phyloP scores from a whole-genome alignment of 2,113 vertebrate genomes.

The Pitta sordida region DNA sequence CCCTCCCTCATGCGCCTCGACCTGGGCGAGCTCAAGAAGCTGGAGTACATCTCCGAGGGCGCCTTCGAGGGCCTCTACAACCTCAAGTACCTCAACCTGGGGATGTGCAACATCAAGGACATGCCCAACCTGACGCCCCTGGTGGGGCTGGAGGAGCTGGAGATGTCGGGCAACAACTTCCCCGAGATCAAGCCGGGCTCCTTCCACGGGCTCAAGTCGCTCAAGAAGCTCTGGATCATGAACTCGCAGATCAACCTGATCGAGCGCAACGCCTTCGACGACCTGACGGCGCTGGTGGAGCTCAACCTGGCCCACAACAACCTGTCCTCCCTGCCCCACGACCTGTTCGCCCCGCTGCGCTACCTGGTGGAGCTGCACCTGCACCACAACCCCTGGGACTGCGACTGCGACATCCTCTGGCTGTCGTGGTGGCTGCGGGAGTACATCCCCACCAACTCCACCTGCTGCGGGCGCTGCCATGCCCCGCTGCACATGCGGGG shows the following conservation, averaged over 20 bases:
- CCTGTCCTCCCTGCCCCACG: slow-evolving; percentile 93
- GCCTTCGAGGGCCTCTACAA: slow-evolving; percentile 95
- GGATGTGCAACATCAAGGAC: slow-evolving; percentile 94
- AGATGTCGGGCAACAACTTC: slow-evolving; percentile 97
- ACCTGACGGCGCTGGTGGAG: slow-evolving; percentile 92
- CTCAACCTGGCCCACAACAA: slow-evolving; percentile 99
- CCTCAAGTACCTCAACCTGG: slow-evolving; percentile 97
- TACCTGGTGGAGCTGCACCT: slow-evolving; percentile 95
- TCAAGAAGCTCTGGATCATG: slow-evolving; percentile 99
- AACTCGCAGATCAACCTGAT: slow-evolving; percentile 91
- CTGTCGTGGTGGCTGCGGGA: slow-evolving; percentile 95
- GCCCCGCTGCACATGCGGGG: slow-evolving; percentile 89
- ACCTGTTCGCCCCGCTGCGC: slow-evolving; percentile 92
- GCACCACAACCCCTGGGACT: slow-evolving; percentile 98
- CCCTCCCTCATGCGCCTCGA: slow-evolving; percentile 96
- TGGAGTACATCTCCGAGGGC: slow-evolving; percentile 97
- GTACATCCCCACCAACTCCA: slow-evolving; percentile 96
- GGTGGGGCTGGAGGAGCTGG: slow-evolving; percentile 92
- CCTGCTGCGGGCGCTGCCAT: slow-evolving; percentile 96
- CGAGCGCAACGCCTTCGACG: slow-evolving; percentile 96
- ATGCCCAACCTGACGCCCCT: slow-evolving; percentile 92
- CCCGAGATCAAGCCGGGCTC: slow-evolving; percentile 89
- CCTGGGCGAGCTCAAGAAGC: slow-evolving; percentile 91
- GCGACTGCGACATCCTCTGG: slow-evolving; percentile 97
- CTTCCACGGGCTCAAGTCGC: slow-evolving; percentile 88